Evolutionary conservation across 1,140 invertebrate species (phyloP).

Genomic region (Melanaphis sacchari): DNA sequence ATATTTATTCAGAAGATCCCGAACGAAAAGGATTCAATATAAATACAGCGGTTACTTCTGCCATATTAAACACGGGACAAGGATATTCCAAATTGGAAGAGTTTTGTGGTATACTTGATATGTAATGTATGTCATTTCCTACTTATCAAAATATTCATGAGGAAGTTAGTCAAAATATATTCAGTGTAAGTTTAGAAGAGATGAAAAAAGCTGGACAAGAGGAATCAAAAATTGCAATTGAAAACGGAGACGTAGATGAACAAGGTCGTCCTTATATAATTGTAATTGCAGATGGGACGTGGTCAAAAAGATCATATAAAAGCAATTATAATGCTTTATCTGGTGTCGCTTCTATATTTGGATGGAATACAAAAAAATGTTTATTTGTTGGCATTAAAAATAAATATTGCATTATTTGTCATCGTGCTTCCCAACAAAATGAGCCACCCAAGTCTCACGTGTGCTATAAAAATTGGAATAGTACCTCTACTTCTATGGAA

Average conservation of each 20-base stretch:
- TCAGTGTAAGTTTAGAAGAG: not conserved
- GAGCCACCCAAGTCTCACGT: not conserved
- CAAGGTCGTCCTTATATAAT: conserved; percentile 61
- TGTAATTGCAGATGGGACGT: conserved; percentile 62
- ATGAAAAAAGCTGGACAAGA: conserved; percentile 59
- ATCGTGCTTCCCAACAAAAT: conserved; percentile 30
- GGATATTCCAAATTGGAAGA: not conserved
- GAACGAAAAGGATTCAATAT: not conserved
- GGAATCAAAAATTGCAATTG: conserved; percentile 59
- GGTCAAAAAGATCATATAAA: conserved; percentile 62
- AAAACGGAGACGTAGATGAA: conserved; percentile 54
- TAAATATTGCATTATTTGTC: conserved; percentile 36
- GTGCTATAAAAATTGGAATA: conserved; percentile 42
- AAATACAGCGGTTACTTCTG: not conserved
- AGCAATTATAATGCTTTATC: conserved; percentile 58
- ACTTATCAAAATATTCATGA: not conserved
- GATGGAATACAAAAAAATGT: conserved; percentile 58
- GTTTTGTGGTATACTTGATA: not conserved
- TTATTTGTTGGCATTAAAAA: conserved; percentile 60
- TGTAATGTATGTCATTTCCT: not conserved
- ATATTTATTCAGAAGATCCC: not conserved
- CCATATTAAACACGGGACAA: not conserved
- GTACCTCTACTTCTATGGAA: not conserved
- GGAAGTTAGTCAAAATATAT: no score
- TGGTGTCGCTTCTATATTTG: conserved; percentile 59